A percentile compares a stretch with the other conserved stretches of the same genome.
phyloP scores from a whole-genome alignment of 2,113 vertebrate species.

The Erinaceus europaeus region DNA sequence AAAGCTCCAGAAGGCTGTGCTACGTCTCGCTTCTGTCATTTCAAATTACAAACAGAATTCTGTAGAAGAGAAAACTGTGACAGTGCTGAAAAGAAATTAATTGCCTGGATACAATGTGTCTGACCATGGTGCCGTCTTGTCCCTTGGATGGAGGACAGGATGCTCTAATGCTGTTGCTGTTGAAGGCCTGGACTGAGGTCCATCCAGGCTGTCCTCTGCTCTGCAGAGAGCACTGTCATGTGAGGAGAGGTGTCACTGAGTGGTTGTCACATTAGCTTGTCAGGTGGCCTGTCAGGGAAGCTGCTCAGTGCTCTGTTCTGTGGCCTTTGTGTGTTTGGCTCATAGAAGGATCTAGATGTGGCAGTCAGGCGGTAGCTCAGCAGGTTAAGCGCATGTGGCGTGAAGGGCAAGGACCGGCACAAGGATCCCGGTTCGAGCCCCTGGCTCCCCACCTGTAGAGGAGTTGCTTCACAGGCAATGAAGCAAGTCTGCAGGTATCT shows the following conservation, averaged over 20 bases:
- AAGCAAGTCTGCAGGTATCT: too few relatives aligned
- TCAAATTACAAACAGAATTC: neutral
- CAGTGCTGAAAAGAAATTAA: neutral
- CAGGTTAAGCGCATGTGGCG: too few relatives aligned
- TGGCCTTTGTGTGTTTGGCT: neutral
- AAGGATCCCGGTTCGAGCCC: too few relatives aligned
- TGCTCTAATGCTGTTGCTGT: neutral
- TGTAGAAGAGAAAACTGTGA: neutral
- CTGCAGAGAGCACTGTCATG: neutral
- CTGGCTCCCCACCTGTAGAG: too few relatives aligned
- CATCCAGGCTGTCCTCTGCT: neutral
- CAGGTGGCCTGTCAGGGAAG: neutral
- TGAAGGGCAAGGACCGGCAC: too few relatives aligned
- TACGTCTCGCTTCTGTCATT: neutral
- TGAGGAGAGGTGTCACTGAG: neutral
- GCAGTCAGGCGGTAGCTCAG: too few relatives aligned
- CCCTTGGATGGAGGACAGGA: neutral
- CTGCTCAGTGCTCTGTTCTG: neutral
- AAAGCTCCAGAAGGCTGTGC: neutral
- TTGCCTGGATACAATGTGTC: neutral
- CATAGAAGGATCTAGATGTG: neutral
- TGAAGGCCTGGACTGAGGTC: fast-evolving
- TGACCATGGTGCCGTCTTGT: neutral
- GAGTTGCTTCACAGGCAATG: too few relatives aligned
- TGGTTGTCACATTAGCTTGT: neutral